These are phyloP conservation scores for Dromiciops gliroides DNA, from an alignment of 2,113 vertebrate genomes.

Conservation along the genomic window DNA sequence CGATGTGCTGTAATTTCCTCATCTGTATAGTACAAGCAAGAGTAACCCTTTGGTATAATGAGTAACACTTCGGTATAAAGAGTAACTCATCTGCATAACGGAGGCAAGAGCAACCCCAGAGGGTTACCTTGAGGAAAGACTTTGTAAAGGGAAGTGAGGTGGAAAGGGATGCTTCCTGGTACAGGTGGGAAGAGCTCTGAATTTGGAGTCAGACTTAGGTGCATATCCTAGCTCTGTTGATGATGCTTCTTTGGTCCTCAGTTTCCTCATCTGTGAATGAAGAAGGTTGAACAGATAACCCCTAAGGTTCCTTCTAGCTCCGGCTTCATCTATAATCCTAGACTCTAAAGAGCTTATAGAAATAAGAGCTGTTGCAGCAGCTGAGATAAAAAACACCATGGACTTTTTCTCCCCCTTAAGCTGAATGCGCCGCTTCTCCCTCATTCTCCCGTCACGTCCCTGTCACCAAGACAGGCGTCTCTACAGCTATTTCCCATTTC, in stretches of 20 bases:
- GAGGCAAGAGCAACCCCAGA: neutral
- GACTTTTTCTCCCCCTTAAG: neutral
- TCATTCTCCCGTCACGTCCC: neutral
- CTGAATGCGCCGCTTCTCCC: neutral
- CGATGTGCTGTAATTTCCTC: too few species aligned
- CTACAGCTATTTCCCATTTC: neutral
- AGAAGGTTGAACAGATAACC: neutral
- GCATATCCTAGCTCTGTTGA: neutral
- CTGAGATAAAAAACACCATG: too few species aligned
- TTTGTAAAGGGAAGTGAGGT: neutral
- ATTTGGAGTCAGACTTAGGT: neutral
- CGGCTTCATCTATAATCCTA: neutral
- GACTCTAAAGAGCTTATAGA: neutral
- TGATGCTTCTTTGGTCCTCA: neutral
- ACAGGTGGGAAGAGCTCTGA: neutral
- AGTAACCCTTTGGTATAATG: too few species aligned
- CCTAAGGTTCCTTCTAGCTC: neutral
- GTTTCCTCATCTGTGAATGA: neutral
- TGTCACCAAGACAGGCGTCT: neutral
- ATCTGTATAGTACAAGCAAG: too few species aligned
- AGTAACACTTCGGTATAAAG: too few species aligned
- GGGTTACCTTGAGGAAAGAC: neutral
- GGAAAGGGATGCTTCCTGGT: neutral
- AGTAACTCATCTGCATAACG: neutral
- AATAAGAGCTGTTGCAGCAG: neutral